Percentiles rank a stretch among this genome's conserved stretches.
These are phyloP conservation scores for roundworm (Caenorhabditis elegans) DNA, from an alignment of 1,140 invertebrate genomes.

Conservation along the genomic window DNA sequence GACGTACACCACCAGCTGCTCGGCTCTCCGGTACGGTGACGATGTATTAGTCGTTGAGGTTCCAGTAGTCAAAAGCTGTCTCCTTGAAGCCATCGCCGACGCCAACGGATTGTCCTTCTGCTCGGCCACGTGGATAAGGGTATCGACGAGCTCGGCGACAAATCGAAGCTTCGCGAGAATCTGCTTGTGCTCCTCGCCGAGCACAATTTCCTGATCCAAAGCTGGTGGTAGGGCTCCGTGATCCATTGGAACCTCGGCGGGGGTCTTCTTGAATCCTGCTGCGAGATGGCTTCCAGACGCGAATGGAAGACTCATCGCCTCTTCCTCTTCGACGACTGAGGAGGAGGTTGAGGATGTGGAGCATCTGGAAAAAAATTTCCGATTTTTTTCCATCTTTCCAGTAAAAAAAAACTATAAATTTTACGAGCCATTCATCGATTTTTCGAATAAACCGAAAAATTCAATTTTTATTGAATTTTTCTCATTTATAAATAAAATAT, in stretches of 20 bases:
- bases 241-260: constrained; percentile 8
- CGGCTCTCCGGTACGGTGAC: constrained; percentile 73
- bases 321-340: background rate
- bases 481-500: too few species aligned
- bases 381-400: background rate
- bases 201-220: constrained; percentile 87
- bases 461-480: too few species aligned
- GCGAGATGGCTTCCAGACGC: background rate
- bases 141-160: constrained; percentile 84
- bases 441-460: too few species aligned
- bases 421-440: too few species aligned
- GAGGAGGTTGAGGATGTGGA: background rate
- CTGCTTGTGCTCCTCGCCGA: constrained; percentile 87
- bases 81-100: constrained; percentile 47
- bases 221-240: constrained; percentile 69
- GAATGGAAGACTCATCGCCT: constrained; percentile 20
- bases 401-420: too few species aligned
- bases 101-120: constrained; percentile 74
- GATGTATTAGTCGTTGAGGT: background rate
- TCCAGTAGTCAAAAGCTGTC: background rate
- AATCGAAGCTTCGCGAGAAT: constrained; percentile 87
- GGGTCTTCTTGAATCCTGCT: constrained; percentile 11
- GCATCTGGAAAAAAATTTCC: background rate
- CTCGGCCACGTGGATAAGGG: constrained; percentile 80
- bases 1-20: constrained; percentile 87